A percentile compares a stretch with the other conserved stretches of the same genome.
Conservation (phyloP, 2,888 invertebrate species). For the Xylocampa areola region DNA sequence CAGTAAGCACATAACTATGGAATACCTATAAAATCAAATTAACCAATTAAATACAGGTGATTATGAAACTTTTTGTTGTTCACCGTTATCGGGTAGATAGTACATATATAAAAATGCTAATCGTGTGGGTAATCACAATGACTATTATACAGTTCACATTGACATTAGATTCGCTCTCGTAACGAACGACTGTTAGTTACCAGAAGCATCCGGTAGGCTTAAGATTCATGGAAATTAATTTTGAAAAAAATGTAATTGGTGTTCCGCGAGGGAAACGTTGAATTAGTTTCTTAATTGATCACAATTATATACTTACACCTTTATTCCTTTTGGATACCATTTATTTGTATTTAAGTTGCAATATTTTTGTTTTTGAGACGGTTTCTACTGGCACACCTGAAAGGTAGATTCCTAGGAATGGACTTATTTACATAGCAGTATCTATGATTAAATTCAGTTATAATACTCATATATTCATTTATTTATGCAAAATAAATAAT, state of each 20-base stretch:
- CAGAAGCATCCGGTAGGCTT: slow-evolving; percentile 71
- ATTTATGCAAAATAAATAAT: too few relatives aligned
- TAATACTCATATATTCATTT: too few relatives aligned
- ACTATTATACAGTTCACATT: slow-evolving; percentile 68
- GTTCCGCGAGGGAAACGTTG: slow-evolving; percentile 48
- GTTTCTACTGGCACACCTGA: too few relatives aligned
- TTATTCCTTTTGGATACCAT: too few relatives aligned
- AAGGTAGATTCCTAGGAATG: too few relatives aligned
- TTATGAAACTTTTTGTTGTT: slow-evolving; percentile 44
- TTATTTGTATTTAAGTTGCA: too few relatives aligned
- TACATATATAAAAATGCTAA: slow-evolving; percentile 58
- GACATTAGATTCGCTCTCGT: slow-evolving; percentile 69
- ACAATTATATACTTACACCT: too few relatives aligned
- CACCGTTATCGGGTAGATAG: slow-evolving; percentile 47
- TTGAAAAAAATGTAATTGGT: slow-evolving; percentile 64
- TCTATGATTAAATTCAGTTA: too few relatives aligned
- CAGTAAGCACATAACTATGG: neutral
- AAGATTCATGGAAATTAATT: slow-evolving; percentile 61
- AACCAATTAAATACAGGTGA: slow-evolving; percentile 9
- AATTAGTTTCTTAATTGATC: neutral
- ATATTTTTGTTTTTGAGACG: too few relatives aligned
- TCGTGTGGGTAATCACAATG: slow-evolving; percentile 57
- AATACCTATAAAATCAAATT: neutral
- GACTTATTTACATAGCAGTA: too few relatives aligned
- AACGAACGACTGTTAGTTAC: slow-evolving; percentile 70